phyloP scores from a whole-genome alignment of 23 tunicate genomes.

The Diplosoma virens region DNA sequence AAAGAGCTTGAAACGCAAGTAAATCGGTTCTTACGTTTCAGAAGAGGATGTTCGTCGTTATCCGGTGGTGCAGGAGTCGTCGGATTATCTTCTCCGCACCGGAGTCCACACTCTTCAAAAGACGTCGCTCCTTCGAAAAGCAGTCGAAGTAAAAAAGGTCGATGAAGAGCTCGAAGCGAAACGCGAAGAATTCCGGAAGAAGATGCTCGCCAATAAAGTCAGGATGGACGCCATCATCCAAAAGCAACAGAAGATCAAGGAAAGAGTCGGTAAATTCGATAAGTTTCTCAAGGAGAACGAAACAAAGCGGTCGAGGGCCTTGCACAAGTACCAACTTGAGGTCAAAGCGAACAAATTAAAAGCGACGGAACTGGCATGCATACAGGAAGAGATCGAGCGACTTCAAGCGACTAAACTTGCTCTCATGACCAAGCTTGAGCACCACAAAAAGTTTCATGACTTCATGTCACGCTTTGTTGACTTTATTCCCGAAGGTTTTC shows the following conservation, averaged over 20 bases:
- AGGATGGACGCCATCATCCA: slow-evolving; percentile 48
- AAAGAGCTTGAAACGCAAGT: no score
- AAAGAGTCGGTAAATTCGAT: slow-evolving; percentile 75
- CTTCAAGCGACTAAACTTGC: slow-evolving; percentile 9
- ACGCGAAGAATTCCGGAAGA: slow-evolving; percentile 59
- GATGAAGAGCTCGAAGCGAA: slow-evolving; percentile 73
- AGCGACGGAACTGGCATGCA: slow-evolving; percentile 24
- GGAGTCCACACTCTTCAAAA: slow-evolving; percentile 85
- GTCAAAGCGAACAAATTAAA: slow-evolving; percentile 54
- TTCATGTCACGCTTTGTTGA: slow-evolving; percentile 62
- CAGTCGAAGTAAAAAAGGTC: slow-evolving; percentile 69
- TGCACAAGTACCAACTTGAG: slow-evolving; percentile 74
- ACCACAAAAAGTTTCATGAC: slow-evolving; percentile 51
- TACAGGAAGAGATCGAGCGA: slow-evolving; percentile 44
- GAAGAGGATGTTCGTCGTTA: slow-evolving; percentile 72
- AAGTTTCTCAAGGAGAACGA: slow-evolving; percentile 80
- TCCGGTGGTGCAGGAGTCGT: slow-evolving; percentile 83
- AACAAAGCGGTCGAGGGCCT: slow-evolving; percentile 71
- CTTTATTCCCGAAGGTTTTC: slow-evolving; percentile 63
- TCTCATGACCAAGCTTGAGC: slow-evolving; percentile 39
- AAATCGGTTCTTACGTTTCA: not conserved
- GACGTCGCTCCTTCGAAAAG: slow-evolving; percentile 79
- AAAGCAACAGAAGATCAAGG: slow-evolving; percentile 74
- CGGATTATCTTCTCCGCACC: slow-evolving; percentile 63
- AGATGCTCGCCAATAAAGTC: slow-evolving; percentile 66